Percentiles rank a stretch among this genome's conserved stretches.
These are phyloP conservation scores for Panthera leo DNA, from an alignment of 2,113 vertebrate species.

Conservation along the genomic window DNA sequence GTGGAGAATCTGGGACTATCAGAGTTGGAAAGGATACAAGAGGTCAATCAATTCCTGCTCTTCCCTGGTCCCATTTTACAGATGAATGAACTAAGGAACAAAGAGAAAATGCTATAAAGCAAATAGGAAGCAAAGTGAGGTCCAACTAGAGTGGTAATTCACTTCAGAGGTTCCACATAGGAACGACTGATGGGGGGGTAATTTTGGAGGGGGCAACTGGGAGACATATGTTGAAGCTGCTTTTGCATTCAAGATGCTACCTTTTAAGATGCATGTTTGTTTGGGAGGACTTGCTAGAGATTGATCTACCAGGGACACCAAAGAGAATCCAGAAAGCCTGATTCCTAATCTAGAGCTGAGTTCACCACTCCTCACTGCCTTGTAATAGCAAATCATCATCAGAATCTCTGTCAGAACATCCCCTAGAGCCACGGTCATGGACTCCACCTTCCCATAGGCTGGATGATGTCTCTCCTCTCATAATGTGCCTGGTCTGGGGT, in stretches of 20 bases:
- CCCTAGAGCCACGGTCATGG: rapidly evolving
- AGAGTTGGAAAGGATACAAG: neutral
- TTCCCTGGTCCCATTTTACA: neutral
- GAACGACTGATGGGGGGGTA: neutral
- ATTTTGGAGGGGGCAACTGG: no score
- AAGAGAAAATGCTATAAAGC: neutral
- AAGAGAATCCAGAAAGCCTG: neutral
- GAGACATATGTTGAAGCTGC: neutral
- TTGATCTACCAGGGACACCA: neutral
- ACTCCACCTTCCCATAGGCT: no score
- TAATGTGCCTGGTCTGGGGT: neutral
- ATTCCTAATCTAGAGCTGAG: neutral
- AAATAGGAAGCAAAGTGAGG: neutral
- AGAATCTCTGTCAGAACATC: neutral
- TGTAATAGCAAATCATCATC: neutral
- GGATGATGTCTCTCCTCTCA: neutral
- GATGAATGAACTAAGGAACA: neutral
- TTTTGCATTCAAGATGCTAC: neutral
- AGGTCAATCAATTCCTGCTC: neutral
- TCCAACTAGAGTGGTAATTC: neutral
- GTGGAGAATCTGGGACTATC: neutral
- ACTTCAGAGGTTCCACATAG: neutral
- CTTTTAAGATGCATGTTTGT: neutral
- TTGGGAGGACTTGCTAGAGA: neutral
- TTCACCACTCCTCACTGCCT: neutral